Base-by-base conservation (phyloP, 2,797 vertebrate species). In the Cirrhinus molitorella region DNA sequence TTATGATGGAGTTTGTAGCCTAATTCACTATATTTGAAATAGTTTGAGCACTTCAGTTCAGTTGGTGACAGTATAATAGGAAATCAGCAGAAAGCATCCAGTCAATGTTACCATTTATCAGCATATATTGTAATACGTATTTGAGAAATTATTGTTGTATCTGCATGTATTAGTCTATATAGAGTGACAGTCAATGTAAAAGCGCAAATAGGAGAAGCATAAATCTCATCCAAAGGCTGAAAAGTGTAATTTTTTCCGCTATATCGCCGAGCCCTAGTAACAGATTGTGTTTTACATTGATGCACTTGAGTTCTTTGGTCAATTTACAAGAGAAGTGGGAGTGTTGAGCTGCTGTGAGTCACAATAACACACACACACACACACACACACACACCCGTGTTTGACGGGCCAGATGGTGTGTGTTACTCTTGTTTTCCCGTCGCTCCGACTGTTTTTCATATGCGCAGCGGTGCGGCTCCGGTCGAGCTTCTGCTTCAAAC, bases 381-480 rank as follows among this genome's bases (percentile, higher is more conserved):
- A 63, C 49, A 67, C 73, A 66, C 77, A 16, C 37, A 85, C 84
- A 80, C 85, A 87, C 88, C 61, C 88, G 86, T 78, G 88, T 89
- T 83, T 87, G 88, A 84, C 87, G 86, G 87, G 90, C 91, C 94
- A 95, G 92, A 94, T 95, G 94, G 92, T 90, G 90, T 85, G 83
- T 87, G 91, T 92, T 93, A 91, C 91, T 92, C 91, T 92, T 93
- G 91, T 93, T 93, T 92, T 83, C 86, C 89, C 90, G 89, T 89
- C 83, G 73, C 79, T 71, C 53, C 45, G 75, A 88, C 88, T 91
- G 92, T 93, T 94, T 92, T 95, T 94, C 92, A 93, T 92, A 90
- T 13, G 75, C 85, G 85, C 88, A 81, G 75, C 82, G 86, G 89
- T 87, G 88, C 83, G 57, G 79, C 71, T 74, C 85, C 74, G 67